Conservation (phyloP, 2,113 vertebrate species). For the Misgurnus anguillicaudatus region DNA sequence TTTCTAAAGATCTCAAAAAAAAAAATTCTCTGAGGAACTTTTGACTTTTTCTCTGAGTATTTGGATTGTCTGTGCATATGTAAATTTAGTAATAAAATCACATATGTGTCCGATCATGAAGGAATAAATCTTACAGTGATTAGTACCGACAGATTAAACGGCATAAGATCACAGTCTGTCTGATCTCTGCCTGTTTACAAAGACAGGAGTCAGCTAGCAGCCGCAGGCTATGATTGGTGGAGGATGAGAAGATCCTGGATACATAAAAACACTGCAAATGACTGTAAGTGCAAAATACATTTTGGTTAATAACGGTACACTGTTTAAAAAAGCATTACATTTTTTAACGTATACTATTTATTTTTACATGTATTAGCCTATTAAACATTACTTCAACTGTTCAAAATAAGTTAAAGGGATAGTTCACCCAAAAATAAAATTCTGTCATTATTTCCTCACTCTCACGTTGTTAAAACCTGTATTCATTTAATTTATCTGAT, state of each 20-base stretch:
- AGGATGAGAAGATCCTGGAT: not conserved
- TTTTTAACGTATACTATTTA: not conserved
- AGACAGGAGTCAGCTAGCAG: not conserved
- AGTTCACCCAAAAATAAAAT: too few relatives aligned
- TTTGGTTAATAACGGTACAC: not conserved
- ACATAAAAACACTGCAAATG: not conserved
- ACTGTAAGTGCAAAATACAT: not conserved
- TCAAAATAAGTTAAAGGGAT: too few relatives aligned
- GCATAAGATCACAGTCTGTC: constrained; percentile 26
- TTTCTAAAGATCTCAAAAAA: too few relatives aligned
- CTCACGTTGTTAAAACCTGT: too few relatives aligned
- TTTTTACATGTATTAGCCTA: too few relatives aligned
- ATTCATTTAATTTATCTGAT: too few relatives aligned
- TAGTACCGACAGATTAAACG: constrained; percentile 30
- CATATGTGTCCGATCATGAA: not conserved
- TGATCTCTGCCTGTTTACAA: constrained; percentile 27
- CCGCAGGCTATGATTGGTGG: constrained; percentile 17
- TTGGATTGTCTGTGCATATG: not conserved
- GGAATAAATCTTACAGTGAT: constrained; percentile 12
- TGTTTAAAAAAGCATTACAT: not conserved
- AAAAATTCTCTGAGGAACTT: too few relatives aligned
- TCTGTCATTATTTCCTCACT: too few relatives aligned
- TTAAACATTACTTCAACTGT: too few relatives aligned
- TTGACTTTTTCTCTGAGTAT: not conserved
- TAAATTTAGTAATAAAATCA: constrained; percentile 2